Conservation (phyloP, 1,140 invertebrate genomes). For the Mactra quadrangularis region DNA sequence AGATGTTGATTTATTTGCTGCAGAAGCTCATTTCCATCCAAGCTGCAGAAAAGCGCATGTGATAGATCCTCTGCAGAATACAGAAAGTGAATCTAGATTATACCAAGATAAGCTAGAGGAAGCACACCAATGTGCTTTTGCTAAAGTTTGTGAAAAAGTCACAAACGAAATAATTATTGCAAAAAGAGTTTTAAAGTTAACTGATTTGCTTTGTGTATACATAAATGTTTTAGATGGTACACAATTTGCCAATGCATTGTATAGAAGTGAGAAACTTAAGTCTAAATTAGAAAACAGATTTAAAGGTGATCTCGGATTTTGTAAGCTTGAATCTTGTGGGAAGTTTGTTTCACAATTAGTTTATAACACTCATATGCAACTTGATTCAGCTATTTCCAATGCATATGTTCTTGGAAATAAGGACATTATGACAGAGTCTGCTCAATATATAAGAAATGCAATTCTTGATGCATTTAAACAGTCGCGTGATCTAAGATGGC, state of each 20-base stretch:
- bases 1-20: not conserved
- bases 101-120: not conserved
- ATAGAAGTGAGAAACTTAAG: constrained; percentile 15
- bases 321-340: not conserved
- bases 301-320: no score
- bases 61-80: not conserved
- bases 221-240: not conserved
- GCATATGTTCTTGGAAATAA: not conserved
- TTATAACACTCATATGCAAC: not conserved
- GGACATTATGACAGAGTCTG: not conserved
- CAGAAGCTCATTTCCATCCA: not conserved
- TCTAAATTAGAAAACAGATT: not conserved
- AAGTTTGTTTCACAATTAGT: not conserved
- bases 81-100: constrained; percentile 2
- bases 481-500: constrained; percentile 39
- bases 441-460: not conserved
- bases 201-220: not conserved
- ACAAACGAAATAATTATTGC: not conserved
- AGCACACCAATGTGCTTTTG: not conserved
- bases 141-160: not conserved
- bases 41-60: not conserved
- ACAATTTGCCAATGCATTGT: no score
- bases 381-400: not conserved
- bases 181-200: not conserved
- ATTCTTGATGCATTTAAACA: constrained; percentile 47